Conservation (phyloP, 2,797 vertebrate species). For the Momotus momota region DNA sequence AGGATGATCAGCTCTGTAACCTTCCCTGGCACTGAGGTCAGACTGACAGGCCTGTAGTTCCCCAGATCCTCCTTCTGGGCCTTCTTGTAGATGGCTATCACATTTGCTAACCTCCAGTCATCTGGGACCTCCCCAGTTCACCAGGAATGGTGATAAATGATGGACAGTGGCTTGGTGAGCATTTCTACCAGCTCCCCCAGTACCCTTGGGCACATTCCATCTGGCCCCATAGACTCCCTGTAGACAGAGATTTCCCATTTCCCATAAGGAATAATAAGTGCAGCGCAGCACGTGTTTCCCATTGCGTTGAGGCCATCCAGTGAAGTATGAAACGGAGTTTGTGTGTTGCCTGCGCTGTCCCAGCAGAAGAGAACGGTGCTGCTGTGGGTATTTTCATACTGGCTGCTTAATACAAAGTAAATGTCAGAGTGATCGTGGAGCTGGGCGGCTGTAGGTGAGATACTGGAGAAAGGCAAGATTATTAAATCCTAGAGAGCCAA, state of each 20-base stretch:
- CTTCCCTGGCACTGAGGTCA: not conserved
- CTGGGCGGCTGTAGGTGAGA: not conserved
- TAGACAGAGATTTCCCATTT: not conserved
- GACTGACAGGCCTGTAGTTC: not conserved
- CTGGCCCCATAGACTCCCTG: not conserved
- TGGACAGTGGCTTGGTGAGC: not conserved
- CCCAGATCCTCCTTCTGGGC: fast-evolving
- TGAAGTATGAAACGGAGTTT: not conserved
- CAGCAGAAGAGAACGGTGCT: not conserved
- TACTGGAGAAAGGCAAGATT: not conserved
- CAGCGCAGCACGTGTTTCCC: not conserved
- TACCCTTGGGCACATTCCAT: not conserved
- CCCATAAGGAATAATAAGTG: not conserved
- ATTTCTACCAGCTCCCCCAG: not conserved
- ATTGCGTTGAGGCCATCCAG: fast-evolving
- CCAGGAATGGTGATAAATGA: not conserved
- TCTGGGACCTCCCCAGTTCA: fast-evolving
- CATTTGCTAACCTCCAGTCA: not conserved
- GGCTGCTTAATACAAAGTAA: not conserved
- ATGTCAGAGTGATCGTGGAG: not conserved
- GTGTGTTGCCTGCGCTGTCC: not conserved
- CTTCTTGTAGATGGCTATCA: not conserved
- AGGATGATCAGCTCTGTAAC: not conserved
- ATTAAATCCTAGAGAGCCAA: not conserved
- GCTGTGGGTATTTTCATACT: not conserved